Conservation (phyloP, 2,113 vertebrate species). For the Vidua chalybeata region DNA sequence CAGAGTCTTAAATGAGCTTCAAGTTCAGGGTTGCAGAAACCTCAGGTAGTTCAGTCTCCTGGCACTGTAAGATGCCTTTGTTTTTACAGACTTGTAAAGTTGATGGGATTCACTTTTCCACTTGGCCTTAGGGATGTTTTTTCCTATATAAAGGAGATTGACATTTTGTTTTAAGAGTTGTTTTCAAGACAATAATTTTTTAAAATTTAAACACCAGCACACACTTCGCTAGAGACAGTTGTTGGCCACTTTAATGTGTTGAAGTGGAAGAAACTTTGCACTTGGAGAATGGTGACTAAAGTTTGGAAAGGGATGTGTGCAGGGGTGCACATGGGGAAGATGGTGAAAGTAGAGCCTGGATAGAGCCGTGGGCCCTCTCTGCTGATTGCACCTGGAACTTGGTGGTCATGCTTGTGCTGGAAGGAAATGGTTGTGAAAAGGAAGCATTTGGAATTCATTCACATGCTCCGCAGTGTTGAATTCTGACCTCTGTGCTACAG, state of each 20-base stretch:
- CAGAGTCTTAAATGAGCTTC: neutral
- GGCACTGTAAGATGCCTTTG: neutral
- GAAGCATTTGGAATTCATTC: neutral
- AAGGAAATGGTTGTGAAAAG: neutral
- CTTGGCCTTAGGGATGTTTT: neutral
- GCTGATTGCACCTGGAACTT: neutral
- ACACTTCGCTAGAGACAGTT: neutral
- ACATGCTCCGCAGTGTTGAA: fast-evolving
- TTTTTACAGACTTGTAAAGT: neutral
- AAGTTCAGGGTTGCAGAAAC: neutral
- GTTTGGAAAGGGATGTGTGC: neutral
- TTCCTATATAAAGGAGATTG: neutral
- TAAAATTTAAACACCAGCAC: neutral
- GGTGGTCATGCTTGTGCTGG: neutral
- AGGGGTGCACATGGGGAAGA: no score
- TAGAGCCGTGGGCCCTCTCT: neutral
- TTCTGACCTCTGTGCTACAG: neutral
- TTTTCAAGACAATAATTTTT: neutral
- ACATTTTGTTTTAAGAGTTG: neutral
- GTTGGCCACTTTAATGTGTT: neutral
- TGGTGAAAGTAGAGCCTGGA: neutral
- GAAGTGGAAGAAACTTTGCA: neutral
- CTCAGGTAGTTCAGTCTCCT: neutral
- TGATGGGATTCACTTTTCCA: neutral
- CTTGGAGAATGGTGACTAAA: neutral